Evolutionary conservation across 2,888 invertebrate species (phyloP), one percentile per base, ranked within the genome.

Genomic region (Epicampocera succincta): DNA sequence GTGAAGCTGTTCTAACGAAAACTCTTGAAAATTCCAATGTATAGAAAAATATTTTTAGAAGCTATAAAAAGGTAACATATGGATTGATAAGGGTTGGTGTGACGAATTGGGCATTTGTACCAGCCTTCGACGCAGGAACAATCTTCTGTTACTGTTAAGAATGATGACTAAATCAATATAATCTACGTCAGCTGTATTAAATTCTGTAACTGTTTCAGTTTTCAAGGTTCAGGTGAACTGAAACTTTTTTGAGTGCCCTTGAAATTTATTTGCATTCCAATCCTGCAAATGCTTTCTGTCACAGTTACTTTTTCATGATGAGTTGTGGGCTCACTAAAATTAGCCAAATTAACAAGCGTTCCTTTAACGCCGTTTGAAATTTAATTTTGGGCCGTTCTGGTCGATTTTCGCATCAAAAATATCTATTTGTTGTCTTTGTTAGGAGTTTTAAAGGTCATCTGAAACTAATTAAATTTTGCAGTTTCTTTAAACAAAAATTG

Each of bases 31-130:
- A 81, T 86, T 79, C 29, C 83, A 86, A 86, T 80, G 0, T n/a
- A n/a, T n/a, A n/a, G n/a, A 61, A 46, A 21, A 66, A 25, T 25
- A 25, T 42, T 44, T 44, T 60, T 56, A 8, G 1, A 42, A 44
- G 1, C 19, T 17, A 9, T 1, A 69, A 8, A 69, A 46, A 85
- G 83, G 85, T 85, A 88, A 87, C 87, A 88, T 87, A 85, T 88
- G 87, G 86, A 84, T 29, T 83, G 83, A 82, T 66, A 15, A 66
- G 73, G 78, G 77, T 78, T 65, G 50, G 46, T 21, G 44, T 68
- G 33, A 63, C 29, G 56, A 72, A 71, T 48, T 75, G 78, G 65
- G 61, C 52, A 60, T 58, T 79, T 63, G 46, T 46, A 2, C 29
- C 46, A 48, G 33, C 29, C 2, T 61, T 33, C 15, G 12, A 48